Base-by-base conservation (phyloP, 2,888 invertebrate genomes). In the Melanchra persicariae region DNA sequence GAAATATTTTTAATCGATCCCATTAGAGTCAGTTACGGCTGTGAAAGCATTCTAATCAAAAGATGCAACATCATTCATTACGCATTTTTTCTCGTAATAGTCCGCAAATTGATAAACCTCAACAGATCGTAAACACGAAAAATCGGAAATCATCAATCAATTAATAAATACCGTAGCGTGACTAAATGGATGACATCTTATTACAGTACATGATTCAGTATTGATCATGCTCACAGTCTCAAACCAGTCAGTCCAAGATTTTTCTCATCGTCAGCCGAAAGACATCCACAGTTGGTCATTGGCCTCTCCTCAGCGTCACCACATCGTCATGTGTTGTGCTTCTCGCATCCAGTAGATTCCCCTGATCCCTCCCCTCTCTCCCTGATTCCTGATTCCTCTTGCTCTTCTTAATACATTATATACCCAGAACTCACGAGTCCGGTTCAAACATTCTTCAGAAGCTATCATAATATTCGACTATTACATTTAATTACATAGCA, bases 401-500 rank as follows among this genome's bases (percentile, higher is more conserved):
- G n/a, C n/a, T n/a, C n/a, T n/a, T n/a, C n/a, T n/a, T n/a, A n/a
- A 37, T 37, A 37, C 12, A 10, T 10, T 37, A 12, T 9, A 10
- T 37, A 37, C 12, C 37, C 37, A 37, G 9, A 9, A 37, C 37
- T 30, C 30, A 30, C 3, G 6, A 30, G 37, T 43, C 15, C 17
- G 19, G 24, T 19, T 22, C 10, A 37, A 54, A 54, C 17, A 17
- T 51, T 59, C 24, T 10, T 55, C 24, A 7, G 34, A 26, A 52
- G 40, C 24, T 59, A 72, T 49, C 26, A 61, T 26, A 61, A 54
- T 51, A 8, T 17, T 22, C 10, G 17, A 63, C 37, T 49, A 19
- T 55, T 65, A 70, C 15, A 62, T 26, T 70, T 74, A 68, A 80
- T 70, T 55, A 58, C 68, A 51, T 22, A 75, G 37, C 66, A 71